phyloP scores from a whole-genome alignment of 1,140 invertebrate species.

The Ganaspis sp. region DNA sequence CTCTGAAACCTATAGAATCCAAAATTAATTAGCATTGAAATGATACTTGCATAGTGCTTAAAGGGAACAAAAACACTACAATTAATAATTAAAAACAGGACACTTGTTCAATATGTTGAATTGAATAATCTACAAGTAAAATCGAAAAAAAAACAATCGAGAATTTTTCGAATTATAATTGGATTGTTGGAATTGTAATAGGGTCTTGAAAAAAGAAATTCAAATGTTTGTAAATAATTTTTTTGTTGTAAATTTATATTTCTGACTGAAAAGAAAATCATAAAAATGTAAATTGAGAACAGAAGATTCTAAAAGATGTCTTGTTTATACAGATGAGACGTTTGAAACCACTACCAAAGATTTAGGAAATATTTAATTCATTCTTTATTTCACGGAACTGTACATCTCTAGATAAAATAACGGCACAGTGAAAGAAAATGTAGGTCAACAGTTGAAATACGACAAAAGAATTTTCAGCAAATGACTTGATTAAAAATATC shows the following conservation, averaged over 20 bases:
- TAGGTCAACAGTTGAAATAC: constrained; percentile 7
- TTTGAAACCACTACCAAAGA: background rate
- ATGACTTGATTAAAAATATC: constrained; percentile 8
- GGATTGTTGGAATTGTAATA: too few relatives aligned
- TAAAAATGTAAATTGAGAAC: constrained; percentile 42
- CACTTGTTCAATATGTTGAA: too few relatives aligned
- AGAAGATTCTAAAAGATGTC: constrained; percentile 18
- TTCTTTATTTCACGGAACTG: constrained; percentile 31
- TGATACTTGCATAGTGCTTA: background rate
- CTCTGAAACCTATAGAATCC: constrained; percentile 55
- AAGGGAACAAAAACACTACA: constrained; percentile 31
- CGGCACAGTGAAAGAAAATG: constrained; percentile 20
- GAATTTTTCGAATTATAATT: too few relatives aligned
- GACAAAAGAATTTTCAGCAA: constrained; percentile 7
- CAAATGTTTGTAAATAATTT: constrained; percentile 28
- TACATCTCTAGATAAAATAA: constrained; percentile 23
- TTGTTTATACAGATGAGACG: background rate
- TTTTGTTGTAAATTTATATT: constrained; percentile 7
- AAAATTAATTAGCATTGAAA: background rate
- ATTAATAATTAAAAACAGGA: too few relatives aligned
- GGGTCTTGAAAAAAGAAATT: constrained; percentile 23
- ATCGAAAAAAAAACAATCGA: too few relatives aligned
- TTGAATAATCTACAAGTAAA: too few relatives aligned
- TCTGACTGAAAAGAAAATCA: constrained; percentile 18
- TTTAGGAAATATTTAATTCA: constrained; percentile 30